These are phyloP conservation scores for Disparrhopalites patrizii DNA, from an alignment of 2,888 invertebrate genomes.

Conservation along the genomic window DNA sequence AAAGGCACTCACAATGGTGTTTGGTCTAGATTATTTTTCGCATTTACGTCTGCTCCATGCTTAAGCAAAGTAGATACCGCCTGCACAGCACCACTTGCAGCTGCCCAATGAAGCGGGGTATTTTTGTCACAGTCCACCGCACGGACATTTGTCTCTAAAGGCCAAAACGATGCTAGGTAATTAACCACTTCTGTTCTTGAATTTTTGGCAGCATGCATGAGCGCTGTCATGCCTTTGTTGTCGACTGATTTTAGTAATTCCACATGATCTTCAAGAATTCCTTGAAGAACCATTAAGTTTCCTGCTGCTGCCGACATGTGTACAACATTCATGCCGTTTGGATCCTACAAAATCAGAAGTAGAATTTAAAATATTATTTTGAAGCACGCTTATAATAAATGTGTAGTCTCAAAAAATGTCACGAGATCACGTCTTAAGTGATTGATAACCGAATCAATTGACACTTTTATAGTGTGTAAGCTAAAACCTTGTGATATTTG, in stretches of 20 bases:
- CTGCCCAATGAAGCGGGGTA: slow-evolving; percentile 29
- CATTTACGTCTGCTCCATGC: slow-evolving; percentile 17
- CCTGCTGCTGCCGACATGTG: slow-evolving; percentile 16
- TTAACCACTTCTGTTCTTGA: slow-evolving; percentile 5
- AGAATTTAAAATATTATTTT: not conserved
- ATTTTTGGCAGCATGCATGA: slow-evolving; percentile 21
- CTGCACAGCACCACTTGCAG: slow-evolving; percentile 19
- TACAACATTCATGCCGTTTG: slow-evolving; percentile 15
- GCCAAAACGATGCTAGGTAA: slow-evolving; percentile 16
- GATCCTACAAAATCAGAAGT: slow-evolving; percentile 1
- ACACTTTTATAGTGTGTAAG: not conserved
- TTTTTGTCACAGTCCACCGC: slow-evolving; percentile 17
- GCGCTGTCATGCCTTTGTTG: slow-evolving; percentile 12
- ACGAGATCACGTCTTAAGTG: no score
- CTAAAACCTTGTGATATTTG: slow-evolving; percentile 18
- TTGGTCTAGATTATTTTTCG: slow-evolving; percentile 2
- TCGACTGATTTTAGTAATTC: slow-evolving; percentile 9
- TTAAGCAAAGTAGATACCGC: slow-evolving; percentile 14
- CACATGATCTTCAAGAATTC: slow-evolving; percentile 20
- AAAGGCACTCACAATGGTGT: slow-evolving; percentile 19
- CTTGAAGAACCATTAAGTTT: slow-evolving; percentile 10
- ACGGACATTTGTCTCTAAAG: slow-evolving; percentile 11
- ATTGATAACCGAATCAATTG: no score
- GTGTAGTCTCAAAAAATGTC: slow-evolving; percentile 1
- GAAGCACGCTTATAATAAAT: not conserved